Base-by-base conservation (phyloP, 2,113 vertebrate genomes). In the Bucco capensis region DNA sequence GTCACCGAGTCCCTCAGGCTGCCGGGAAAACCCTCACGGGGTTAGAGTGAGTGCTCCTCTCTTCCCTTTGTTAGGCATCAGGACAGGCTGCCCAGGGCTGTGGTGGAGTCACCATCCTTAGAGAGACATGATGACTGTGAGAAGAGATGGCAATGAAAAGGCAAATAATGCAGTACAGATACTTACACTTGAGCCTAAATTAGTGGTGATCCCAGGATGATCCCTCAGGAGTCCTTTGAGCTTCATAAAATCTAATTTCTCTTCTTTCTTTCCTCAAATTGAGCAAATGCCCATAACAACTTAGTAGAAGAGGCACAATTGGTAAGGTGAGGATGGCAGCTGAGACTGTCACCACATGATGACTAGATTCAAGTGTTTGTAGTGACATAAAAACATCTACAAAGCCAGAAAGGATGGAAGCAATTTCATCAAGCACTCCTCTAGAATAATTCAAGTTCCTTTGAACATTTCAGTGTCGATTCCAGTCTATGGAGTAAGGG, bases 101-200 rank as follows among this genome's bases (percentile, higher is more conserved):
- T n/a, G n/a, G n/a, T n/a, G n/a, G n/a, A n/a, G n/a, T n/a, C n/a
- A n/a, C n/a, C n/a, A n/a, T n/a, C n/a, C n/a, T n/a, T n/a, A n/a
- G n/a, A n/a, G n/a, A 93, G 80, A 83, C 49, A 51, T 37, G 27
- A 64, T 82, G 69, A 64, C 56, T 67, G 19, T 64, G 19, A 77
- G 60, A 85, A 90, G 28, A 80, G 65, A 90, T 60, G 49, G 61
- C 70, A 86, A 72, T 60, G 74, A 86, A 77, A 94, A 92, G 47
- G 56, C 57, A 71, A 83, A 78, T 81, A 93, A 90, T 56, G 56
- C 47, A 66, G 54, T 83, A 66, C 25, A 70, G 72, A 66, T 42
- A 47, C 42, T 90, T 91, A 44, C 4, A 19, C n/a, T 57, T 50
- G 21, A 56, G n/a, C 78, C 61, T 71, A 60, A 78, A 86, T 75